Evolutionary conservation across 2,113 vertebrate species (phyloP).

Genomic region (Erpornis zantholeuca): DNA sequence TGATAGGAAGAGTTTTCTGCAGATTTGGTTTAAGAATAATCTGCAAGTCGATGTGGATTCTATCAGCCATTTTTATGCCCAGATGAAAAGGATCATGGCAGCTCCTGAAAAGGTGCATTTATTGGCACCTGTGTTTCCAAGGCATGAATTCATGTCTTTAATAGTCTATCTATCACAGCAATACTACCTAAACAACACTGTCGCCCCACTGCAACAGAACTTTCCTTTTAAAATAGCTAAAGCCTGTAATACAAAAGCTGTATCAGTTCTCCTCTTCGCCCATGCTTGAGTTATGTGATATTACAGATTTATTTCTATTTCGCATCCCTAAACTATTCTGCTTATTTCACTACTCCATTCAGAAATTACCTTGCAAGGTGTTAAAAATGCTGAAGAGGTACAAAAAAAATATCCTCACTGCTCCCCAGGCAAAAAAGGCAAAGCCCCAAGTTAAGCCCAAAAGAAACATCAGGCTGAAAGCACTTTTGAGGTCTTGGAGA

Average conservation of each 20-base stretch:
- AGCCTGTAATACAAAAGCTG: not conserved
- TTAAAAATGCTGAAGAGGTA: slow-evolving; percentile 88
- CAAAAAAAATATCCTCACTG: slow-evolving; percentile 72
- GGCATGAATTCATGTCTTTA: not conserved
- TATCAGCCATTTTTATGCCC: not conserved
- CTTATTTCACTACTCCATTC: not conserved
- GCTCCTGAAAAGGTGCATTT: not conserved
- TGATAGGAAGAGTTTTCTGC: not conserved
- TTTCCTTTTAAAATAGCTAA: not conserved
- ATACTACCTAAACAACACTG: not conserved
- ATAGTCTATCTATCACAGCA: not conserved
- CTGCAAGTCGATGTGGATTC: not conserved
- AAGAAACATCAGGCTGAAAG: slow-evolving; percentile 82
- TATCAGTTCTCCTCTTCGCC: not conserved
- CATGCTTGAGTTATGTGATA: not conserved
- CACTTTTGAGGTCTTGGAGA: slow-evolving; percentile 77
- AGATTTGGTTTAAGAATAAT: not conserved
- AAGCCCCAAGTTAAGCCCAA: slow-evolving; percentile 87
- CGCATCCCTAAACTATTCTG: not conserved
- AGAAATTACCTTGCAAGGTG: slow-evolving; percentile 81
- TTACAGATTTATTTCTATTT: not conserved
- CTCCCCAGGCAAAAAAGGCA: slow-evolving; percentile 83
- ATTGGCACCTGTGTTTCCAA: not conserved
- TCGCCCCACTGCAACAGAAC: not conserved
- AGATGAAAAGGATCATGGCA: not conserved